Evolutionary conservation across 2,113 vertebrate genomes (phyloP).

Genomic region (Rynchops niger): DNA sequence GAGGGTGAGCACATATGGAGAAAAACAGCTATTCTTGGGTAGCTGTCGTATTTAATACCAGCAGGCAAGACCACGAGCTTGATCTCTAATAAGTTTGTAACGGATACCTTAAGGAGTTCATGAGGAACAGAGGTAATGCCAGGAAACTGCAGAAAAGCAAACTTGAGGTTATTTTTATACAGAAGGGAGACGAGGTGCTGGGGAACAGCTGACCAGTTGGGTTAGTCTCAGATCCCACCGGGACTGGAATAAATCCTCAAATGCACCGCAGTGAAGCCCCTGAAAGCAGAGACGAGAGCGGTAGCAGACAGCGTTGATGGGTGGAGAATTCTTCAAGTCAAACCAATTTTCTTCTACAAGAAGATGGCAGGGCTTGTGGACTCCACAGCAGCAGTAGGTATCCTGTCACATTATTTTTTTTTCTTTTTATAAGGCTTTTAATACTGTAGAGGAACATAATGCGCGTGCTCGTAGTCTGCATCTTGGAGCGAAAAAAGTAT

Average conservation of each 20-base stretch:
- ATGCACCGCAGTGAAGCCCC: neutral
- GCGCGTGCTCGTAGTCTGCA: neutral
- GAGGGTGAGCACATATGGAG: rapidly evolving
- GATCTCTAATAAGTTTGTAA: neutral
- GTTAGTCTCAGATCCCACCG: rapidly evolving
- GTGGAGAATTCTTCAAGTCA: neutral
- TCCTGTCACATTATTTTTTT: neutral
- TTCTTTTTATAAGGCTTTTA: neutral
- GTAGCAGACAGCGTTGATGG: rapidly evolving
- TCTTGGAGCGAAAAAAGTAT: rapidly evolving
- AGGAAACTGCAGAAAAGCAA: neutral
- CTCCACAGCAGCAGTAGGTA: neutral
- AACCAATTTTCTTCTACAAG: neutral
- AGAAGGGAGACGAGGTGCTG: neutral
- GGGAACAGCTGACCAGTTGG: neutral
- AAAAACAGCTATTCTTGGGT: neutral
- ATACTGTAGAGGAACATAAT: neutral
- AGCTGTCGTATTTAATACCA: neutral
- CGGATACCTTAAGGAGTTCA: neutral
- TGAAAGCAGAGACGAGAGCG: neutral
- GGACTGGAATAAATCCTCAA: neutral
- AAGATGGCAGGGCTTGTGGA: neutral
- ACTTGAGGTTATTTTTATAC: neutral
- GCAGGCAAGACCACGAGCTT: neutral
- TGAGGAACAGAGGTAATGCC: neutral